phyloP scores from a whole-genome alignment of 2,113 vertebrate genomes.

The Brienomyrus longianalis region DNA sequence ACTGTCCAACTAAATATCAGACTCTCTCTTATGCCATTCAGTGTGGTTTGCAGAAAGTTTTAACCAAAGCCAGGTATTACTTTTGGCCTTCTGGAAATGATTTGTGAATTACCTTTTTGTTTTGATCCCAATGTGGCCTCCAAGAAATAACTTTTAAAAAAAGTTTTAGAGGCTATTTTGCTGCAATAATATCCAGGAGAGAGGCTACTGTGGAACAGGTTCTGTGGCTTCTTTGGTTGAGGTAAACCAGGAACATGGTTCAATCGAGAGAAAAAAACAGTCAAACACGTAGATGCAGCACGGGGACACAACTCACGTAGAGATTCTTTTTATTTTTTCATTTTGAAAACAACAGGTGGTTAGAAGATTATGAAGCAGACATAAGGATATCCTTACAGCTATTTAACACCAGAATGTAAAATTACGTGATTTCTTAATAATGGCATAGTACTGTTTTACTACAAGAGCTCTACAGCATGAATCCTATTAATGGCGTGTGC shows the following conservation, averaged over 20 bases:
- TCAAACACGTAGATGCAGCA: neutral
- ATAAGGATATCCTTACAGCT: neutral
- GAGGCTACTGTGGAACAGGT: neutral
- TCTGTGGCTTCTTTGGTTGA: neutral
- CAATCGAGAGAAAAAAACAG: neutral
- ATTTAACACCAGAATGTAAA: neutral
- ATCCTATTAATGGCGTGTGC: neutral
- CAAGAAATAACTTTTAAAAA: neutral
- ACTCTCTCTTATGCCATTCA: neutral
- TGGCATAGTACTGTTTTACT: neutral
- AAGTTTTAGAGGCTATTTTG: neutral
- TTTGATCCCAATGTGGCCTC: neutral
- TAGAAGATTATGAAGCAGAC: neutral
- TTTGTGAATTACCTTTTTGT: neutral
- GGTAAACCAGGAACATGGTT: neutral
- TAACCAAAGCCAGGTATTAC: neutral
- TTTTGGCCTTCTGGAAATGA: neutral
- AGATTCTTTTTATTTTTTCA: neutral
- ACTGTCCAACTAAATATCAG: neutral
- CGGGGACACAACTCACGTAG: neutral
- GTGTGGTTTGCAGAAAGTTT: neutral
- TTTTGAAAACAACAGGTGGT: neutral
- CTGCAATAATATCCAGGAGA: neutral
- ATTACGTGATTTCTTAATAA: neutral
- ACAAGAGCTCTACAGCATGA: neutral